Evolutionary conservation across 1,140 invertebrate species (phyloP).

Genomic region (Lanistes nyassanus): DNA sequence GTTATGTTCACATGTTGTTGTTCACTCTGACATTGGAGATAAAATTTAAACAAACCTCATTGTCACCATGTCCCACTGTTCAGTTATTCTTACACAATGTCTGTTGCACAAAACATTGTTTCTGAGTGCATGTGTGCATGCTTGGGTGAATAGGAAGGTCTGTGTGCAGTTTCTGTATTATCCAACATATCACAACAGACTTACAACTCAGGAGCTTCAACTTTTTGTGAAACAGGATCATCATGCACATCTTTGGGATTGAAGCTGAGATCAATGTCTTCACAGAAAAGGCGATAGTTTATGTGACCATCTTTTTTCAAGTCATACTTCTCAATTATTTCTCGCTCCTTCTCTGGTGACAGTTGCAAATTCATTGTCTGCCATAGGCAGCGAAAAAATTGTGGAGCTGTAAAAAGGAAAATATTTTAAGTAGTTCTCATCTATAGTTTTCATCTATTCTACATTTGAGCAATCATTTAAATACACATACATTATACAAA

Average conservation of each 20-base stretch:
- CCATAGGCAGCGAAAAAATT: slow-evolving; percentile 65
- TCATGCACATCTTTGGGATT: slow-evolving; percentile 50
- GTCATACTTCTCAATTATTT: slow-evolving; percentile 59
- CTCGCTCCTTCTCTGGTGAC: slow-evolving; percentile 52
- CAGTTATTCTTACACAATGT: no score
- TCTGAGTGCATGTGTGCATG: no score
- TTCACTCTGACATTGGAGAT: no score
- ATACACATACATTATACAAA: background rate
- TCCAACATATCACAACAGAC: slow-evolving; percentile 26
- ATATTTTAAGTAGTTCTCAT: background rate
- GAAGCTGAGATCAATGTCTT: slow-evolving; percentile 59
- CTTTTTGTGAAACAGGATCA: slow-evolving; percentile 55
- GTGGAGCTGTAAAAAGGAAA: slow-evolving; percentile 49
- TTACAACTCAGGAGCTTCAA: slow-evolving; percentile 60
- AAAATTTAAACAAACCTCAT: no score
- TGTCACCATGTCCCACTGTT: no score
- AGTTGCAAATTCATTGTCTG: slow-evolving; percentile 60
- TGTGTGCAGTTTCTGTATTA: background rate
- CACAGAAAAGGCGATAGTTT: slow-evolving; percentile 65
- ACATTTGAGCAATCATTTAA: background rate
- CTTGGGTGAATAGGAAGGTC: no score
- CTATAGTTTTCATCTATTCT: no score
- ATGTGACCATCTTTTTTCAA: slow-evolving; percentile 55
- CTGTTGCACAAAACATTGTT: no score
- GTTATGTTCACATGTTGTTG: no score